Conservation (phyloP, 2,888 invertebrate species). For the Leucozona laternaria region DNA sequence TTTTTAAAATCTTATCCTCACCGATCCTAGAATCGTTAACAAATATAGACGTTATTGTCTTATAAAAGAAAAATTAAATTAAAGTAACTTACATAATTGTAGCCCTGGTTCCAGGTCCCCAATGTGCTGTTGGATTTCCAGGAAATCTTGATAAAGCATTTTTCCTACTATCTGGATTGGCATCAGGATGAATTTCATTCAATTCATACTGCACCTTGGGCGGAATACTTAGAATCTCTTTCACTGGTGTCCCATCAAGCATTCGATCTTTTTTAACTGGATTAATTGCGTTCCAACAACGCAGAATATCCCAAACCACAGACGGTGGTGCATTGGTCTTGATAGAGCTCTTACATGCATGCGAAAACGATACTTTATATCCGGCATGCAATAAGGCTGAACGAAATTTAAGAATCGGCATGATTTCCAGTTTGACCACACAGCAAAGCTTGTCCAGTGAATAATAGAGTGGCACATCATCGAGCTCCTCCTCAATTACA, state of each 20-base stretch:
- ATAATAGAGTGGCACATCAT: conserved; percentile 94
- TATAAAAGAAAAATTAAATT: conserved; percentile 15
- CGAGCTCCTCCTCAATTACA: conserved; percentile 92
- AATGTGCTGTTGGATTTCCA: conserved; percentile 92
- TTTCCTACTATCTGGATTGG: conserved; percentile 92
- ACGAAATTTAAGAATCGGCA: conserved; percentile 89
- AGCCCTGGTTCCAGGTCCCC: conserved; percentile 96
- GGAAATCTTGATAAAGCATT: conserved; percentile 92
- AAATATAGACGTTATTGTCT: not conserved
- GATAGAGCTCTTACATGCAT: conserved; percentile 93
- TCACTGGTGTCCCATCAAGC: conserved; percentile 81
- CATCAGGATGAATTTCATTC: conserved; percentile 85
- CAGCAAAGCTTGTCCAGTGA: conserved; percentile 91
- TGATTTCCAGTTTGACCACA: conserved; percentile 88
- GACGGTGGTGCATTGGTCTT: conserved; percentile 96
- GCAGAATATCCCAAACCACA: conserved; percentile 96
- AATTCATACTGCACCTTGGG: conserved; percentile 84
- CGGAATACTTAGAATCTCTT: conserved; percentile 85
- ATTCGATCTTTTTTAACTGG: conserved; percentile 88
- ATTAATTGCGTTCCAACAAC: conserved; percentile 90
- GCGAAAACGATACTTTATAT: conserved; percentile 95
- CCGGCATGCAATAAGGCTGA: conserved; percentile 96
- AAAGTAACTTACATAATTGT: conserved; percentile 89
- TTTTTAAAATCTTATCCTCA: conserved; percentile 86
- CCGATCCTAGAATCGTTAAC: conserved; percentile 84